These are phyloP conservation scores for Vanessa cardui DNA, from an alignment of 2,888 invertebrate genomes.

Conservation along the genomic window DNA sequence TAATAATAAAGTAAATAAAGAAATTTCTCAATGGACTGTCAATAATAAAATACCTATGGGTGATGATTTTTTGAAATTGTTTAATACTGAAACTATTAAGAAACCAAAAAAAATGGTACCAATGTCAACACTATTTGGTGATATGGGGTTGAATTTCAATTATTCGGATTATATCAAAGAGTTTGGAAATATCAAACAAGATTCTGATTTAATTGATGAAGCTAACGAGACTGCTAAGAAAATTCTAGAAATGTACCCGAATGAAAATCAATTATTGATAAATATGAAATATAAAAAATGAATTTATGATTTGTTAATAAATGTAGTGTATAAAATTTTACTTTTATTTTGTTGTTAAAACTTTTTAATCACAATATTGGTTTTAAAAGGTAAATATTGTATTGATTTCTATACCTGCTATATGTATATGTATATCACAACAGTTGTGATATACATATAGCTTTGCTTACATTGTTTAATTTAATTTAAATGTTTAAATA, in stretches of 20 bases:
- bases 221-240: conserved; percentile 45
- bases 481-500: no score
- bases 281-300: conserved; percentile 1
- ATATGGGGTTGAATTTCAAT: conserved; percentile 64
- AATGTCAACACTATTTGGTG: conserved; percentile 61
- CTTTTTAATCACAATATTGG: background rate
- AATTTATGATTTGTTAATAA: conserved; percentile 14
- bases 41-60: conserved; percentile 51
- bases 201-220: conserved; percentile 42
- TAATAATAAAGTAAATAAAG: conserved; percentile 1
- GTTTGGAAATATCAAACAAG: conserved; percentile 41
- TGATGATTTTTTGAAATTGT: conserved; percentile 55
- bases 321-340: conserved; percentile 25
- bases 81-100: conserved; percentile 40
- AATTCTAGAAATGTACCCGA: conserved; percentile 58
- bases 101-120: conserved; percentile 42
- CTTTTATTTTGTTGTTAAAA: conserved; percentile 2
- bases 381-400: background rate
- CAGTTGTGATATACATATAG: no score
- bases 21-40: conserved; percentile 6
- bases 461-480: no score
- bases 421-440: no score
- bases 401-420: no score
- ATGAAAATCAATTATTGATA: conserved; percentile 53
- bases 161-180: conserved; percentile 59